Evolutionary conservation across 2,113 vertebrate genomes (phyloP).

Genomic region (Bubalus kerabau): DNA sequence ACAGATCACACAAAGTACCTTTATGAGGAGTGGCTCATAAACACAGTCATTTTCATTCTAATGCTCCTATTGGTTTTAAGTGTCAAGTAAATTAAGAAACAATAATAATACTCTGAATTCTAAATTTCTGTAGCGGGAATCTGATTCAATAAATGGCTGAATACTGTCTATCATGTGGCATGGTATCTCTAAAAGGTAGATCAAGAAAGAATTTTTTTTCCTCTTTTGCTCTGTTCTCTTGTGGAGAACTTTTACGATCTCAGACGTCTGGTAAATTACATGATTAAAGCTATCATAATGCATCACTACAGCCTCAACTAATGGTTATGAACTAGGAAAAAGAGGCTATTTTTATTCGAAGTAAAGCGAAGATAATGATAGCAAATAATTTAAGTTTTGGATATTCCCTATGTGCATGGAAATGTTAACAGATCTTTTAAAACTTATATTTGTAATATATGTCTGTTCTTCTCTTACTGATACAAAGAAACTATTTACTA

Average conservation of each 20-base stretch:
- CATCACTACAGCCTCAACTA: background rate
- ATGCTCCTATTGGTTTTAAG: background rate
- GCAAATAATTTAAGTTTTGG: background rate
- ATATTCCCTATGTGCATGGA: background rate
- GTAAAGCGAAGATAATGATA: background rate
- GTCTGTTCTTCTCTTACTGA: background rate
- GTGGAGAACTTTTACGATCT: background rate
- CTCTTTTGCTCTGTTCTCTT: background rate
- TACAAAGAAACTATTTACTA: background rate
- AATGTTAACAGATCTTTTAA: background rate
- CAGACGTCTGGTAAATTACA: background rate
- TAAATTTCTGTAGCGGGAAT: background rate
- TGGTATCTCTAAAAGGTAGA: background rate
- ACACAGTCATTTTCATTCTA: background rate
- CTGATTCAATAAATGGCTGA: background rate
- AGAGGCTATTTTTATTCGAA: background rate
- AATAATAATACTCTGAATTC: background rate
- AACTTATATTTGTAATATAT: background rate
- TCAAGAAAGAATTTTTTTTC: background rate
- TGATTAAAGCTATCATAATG: background rate
- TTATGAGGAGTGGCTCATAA: background rate
- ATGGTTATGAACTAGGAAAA: background rate
- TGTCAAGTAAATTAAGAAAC: slow-evolving; percentile 1
- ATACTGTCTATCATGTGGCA: background rate
- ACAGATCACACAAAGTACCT: background rate